Evolutionary conservation across 1,140 invertebrate genomes (phyloP), one percentile per base, ranked within the genome.

Genomic region (Drosophila arizonae): DNA sequence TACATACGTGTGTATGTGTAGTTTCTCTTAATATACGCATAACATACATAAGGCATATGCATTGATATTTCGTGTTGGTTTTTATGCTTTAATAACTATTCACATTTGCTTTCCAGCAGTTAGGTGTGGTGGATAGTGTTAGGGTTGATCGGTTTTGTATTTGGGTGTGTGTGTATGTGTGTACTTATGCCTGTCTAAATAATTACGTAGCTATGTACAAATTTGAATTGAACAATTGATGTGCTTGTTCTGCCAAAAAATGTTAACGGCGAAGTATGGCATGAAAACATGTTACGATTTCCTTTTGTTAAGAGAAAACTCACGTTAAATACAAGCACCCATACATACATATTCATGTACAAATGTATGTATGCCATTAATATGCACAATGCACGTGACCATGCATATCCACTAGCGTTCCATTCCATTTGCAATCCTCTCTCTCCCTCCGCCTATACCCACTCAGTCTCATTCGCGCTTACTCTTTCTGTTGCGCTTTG

Each of bases 181-280:
- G 28, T 50, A 24, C 1, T 5, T 50, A 52, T 9, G n/a, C n/a
- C 15, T 9, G 28, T 30, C 15, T 15, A 6, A 5, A 2, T 13
- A 50, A 28, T 6, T 51, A 51, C 28, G 28, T 51, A 28, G 4
- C 13, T 52, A 28, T 54, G n/a, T 36, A 36, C n/a, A 54, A 21
- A 21, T 33, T 30, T 21, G 21, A 5, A 54, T 21, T 36, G 52
- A 54, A 54, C 52, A 36, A 36, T 54, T 36, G 0, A 8, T 54
- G 30, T 15, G 15, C 8, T 28, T 36, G 30, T 30, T 58, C 8
- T 28, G 48, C 24, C 50, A 33, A 4, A n/a, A 58, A 33, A 33
- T 33, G 33, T 33, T 55, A 43, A 26, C n/a, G 36, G 2, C 11
- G 28, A 10, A 65, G 13, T 57, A 54, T 72, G 68, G 62, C 62